These are phyloP conservation scores for Asobara japonica DNA, from an alignment of 1,140 invertebrate genomes.

Conservation along the genomic window DNA sequence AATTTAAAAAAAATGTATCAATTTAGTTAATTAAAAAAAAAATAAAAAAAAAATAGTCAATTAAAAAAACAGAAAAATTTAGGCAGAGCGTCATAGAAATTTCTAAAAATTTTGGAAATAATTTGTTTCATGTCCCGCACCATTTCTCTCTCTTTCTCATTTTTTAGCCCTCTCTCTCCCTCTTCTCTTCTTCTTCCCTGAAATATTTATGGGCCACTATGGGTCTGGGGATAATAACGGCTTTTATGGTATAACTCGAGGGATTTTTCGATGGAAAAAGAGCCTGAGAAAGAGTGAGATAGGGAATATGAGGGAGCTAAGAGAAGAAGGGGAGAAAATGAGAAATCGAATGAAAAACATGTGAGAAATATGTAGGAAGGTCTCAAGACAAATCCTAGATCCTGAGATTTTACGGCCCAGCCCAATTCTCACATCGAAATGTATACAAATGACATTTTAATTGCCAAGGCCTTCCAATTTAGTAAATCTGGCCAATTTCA, in stretches of 20 bases:
- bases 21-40: too few species aligned
- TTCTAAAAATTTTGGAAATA: background rate
- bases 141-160: background rate
- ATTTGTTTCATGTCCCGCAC: too few species aligned
- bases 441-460: too few species aligned
- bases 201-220: slow-evolving; percentile 6
- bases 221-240: background rate
- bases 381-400: background rate
- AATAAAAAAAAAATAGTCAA: too few species aligned
- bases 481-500: too few species aligned
- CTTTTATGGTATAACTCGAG: slow-evolving; percentile 1
- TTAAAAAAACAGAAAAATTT: too few species aligned
- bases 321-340: background rate
- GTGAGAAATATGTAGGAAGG: background rate
- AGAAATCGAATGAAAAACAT: slow-evolving; percentile 7
- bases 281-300: background rate
- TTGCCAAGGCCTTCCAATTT: too few species aligned
- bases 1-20: too few species aligned
- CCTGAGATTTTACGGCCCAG: background rate
- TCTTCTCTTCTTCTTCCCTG: background rate
- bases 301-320: background rate
- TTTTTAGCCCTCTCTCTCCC: background rate
- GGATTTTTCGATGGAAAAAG: slow-evolving; percentile 8
- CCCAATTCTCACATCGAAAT: background rate
- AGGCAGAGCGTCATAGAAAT: too few species aligned